phyloP scores from a whole-genome alignment of 2,113 vertebrate genomes.

The Blennius ocellaris region DNA sequence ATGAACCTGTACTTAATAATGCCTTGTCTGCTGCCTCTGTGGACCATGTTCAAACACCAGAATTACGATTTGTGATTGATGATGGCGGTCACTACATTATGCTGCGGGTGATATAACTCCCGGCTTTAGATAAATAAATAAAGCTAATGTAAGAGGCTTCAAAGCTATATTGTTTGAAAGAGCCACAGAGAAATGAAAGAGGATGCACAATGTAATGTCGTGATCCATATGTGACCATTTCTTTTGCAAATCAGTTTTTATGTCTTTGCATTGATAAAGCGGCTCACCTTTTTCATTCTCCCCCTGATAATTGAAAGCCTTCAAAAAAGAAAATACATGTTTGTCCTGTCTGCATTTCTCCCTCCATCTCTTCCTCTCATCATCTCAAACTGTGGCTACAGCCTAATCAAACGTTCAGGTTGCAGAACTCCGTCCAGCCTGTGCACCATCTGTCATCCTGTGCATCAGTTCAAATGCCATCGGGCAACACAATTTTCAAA shows the following conservation, averaged over 20 bases:
- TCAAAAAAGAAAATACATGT: background rate
- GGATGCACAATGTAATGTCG: no score
- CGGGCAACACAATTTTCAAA: slow-evolving; percentile 2
- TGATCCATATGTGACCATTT: no score
- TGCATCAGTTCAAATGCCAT: slow-evolving; percentile 15
- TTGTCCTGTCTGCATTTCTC: background rate
- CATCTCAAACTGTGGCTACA: background rate
- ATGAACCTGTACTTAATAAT: background rate
- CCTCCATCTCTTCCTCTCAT: background rate
- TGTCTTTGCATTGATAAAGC: no score
- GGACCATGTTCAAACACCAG: background rate
- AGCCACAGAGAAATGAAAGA: no score
- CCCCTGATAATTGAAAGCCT: background rate
- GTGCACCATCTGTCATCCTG: slow-evolving; percentile 24
- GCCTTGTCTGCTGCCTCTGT: background rate
- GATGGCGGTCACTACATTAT: background rate
- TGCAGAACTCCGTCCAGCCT: slow-evolving; percentile 5
- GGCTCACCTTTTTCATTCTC: no score
- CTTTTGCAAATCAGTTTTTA: no score
- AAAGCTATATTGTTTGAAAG: background rate
- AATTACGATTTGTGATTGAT: background rate
- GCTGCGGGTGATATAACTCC: background rate
- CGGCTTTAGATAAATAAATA: background rate
- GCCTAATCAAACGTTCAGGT: background rate
- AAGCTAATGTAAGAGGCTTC: background rate